A percentile compares a stretch with the other conserved stretches of the same genome.
phyloP scores from a whole-genome alignment of 2,797 vertebrate species.

The Squalus acanthias region DNA sequence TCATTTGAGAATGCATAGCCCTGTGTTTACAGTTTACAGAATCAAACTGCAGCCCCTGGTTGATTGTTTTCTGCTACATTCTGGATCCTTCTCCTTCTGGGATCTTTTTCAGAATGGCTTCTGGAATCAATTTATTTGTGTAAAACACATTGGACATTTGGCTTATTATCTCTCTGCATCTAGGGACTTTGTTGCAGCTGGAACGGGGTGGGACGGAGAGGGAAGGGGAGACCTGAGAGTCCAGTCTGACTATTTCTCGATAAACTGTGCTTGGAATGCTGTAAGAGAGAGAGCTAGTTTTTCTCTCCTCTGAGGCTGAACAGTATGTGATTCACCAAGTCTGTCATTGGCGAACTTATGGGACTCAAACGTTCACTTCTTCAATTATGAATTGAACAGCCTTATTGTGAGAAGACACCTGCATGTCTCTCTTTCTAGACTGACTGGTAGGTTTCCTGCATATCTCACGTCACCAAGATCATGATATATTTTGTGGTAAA shows the following conservation, averaged over 20 bases:
- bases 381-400: not conserved
- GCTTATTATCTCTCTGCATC: not conserved
- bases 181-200: not conserved
- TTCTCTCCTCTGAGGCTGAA: not conserved
- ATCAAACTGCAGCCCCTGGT: too few species aligned
- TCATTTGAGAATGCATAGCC: not conserved
- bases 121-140: not conserved
- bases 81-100: too few species aligned
- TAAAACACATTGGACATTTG: not conserved
- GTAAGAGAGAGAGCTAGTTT: not conserved
- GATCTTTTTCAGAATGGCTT: too few species aligned
- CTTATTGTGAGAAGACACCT: not conserved
- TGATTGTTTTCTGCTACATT: too few species aligned
- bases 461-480: not conserved
- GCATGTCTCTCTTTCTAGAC: not conserved
- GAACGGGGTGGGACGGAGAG: not conserved
- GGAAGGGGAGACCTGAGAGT: not conserved
- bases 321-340: not conserved
- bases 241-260: not conserved
- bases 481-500: not conserved
- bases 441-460: not conserved
- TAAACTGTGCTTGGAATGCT: not conserved
- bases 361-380: not conserved
- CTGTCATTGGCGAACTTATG: not conserved
- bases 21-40: not conserved